Evolutionary conservation across 2,888 invertebrate genomes (phyloP).

Genomic region (Cryptus viduatorius): DNA sequence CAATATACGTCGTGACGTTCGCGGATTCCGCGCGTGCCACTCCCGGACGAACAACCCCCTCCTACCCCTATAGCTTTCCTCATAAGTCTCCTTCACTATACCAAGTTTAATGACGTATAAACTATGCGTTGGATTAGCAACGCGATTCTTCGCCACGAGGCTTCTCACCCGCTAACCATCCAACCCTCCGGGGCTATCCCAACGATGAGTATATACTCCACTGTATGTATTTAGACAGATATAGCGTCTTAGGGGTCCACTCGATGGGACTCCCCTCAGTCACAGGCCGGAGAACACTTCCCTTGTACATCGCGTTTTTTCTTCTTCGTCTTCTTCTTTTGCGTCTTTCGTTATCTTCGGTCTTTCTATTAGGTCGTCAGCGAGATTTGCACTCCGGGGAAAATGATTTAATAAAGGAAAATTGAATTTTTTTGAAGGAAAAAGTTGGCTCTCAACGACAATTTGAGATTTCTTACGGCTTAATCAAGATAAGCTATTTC

Average conservation of each 20-base stretch:
- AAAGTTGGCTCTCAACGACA: neutral
- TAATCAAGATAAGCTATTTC: too few relatives aligned
- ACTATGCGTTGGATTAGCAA: slow-evolving; percentile 84
- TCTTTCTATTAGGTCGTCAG: slow-evolving; percentile 17
- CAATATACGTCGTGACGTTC: slow-evolving; percentile 83
- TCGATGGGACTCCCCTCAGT: slow-evolving; percentile 29
- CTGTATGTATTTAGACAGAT: neutral
- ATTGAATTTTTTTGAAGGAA: neutral
- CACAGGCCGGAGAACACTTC: slow-evolving; percentile 19
- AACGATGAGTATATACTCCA: slow-evolving; percentile 7
- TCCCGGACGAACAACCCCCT: slow-evolving; percentile 27
- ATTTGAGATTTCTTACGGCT: too few relatives aligned
- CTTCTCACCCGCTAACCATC: slow-evolving; percentile 55
- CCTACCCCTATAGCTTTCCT: slow-evolving; percentile 20
- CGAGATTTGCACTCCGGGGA: slow-evolving; percentile 1
- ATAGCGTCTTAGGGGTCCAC: slow-evolving; percentile 39
- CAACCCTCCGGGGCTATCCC: slow-evolving; percentile 56
- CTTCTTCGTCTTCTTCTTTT: neutral
- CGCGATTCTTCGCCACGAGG: slow-evolving; percentile 60
- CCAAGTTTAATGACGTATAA: slow-evolving; percentile 85
- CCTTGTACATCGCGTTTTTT: neutral
- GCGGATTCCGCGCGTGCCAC: slow-evolving; percentile 81
- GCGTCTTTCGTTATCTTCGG: neutral
- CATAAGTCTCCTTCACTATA: neutral
- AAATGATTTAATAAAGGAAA: slow-evolving; percentile 4